phyloP scores from a whole-genome alignment of 1,140 invertebrate species.

The Bombus waltoni region DNA sequence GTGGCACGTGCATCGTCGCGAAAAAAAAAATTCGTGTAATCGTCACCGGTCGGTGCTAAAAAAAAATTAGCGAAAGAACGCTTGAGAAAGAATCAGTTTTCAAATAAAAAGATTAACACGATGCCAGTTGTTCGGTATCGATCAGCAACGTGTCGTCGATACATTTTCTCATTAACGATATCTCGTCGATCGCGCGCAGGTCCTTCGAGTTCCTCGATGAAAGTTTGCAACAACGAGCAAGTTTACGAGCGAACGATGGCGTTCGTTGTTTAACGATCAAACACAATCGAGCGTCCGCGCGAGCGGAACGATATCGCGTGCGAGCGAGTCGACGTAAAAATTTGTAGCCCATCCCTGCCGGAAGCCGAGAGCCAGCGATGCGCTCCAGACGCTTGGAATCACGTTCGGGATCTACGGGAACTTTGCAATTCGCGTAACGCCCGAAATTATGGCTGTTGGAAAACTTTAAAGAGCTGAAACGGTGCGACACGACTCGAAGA shows the following conservation, averaged over 20 bases:
- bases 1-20: too few species aligned
- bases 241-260: not conserved
- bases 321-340: constrained; percentile 47
- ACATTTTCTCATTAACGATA: not conserved
- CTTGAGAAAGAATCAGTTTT: not conserved
- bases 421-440: constrained; percentile 23
- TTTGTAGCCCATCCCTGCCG: constrained; percentile 19
- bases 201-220: not conserved
- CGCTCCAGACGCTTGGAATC: constrained; percentile 22
- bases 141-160: not conserved
- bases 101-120: not conserved
- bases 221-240: constrained; percentile 33
- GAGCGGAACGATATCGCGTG: constrained; percentile 30
- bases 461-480: constrained; percentile 16
- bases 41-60: too few species aligned
- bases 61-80: too few species aligned
- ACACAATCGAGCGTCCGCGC: constrained; percentile 29
- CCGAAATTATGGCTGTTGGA: constrained; percentile 23
- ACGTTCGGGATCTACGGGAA: not conserved
- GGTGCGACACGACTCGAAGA: not conserved
- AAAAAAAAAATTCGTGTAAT: too few species aligned
- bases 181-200: too few species aligned
- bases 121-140: not conserved
- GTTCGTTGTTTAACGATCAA: constrained; percentile 35
- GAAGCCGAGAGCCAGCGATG: not conserved